Percentiles rank a stretch among this genome's conserved stretches.
These are phyloP conservation scores for Castor canadensis DNA, from an alignment of 2,113 vertebrate species.

Conservation along the genomic window DNA sequence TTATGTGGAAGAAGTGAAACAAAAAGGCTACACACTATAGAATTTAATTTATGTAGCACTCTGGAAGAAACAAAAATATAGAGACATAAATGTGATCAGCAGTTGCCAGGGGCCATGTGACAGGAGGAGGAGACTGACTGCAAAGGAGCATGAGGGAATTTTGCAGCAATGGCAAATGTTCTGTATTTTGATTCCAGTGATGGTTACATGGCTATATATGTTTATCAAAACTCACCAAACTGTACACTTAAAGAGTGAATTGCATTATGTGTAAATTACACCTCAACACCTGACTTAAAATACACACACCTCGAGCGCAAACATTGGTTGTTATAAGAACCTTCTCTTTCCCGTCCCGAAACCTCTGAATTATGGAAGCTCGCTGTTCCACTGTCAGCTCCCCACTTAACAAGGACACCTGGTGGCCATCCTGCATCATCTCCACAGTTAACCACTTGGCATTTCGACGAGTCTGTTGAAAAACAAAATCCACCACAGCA, in stretches of 20 bases:
- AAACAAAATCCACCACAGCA: not conserved
- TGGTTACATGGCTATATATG: not conserved
- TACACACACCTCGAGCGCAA: slow-evolving; percentile 85
- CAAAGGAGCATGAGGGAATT: not conserved
- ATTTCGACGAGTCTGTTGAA: slow-evolving; percentile 77
- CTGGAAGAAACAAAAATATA: not conserved
- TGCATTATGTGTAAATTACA: not conserved
- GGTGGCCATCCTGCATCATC: slow-evolving; percentile 82
- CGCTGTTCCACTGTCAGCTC: slow-evolving; percentile 83
- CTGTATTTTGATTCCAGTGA: not conserved
- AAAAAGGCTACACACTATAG: not conserved
- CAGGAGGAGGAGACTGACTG: not conserved
- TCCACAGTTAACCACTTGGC: slow-evolving; percentile 80
- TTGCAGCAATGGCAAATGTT: not conserved
- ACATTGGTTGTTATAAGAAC: slow-evolving; percentile 88
- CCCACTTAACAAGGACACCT: slow-evolving; percentile 81
- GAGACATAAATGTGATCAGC: not conserved
- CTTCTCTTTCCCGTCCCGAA: slow-evolving; percentile 85
- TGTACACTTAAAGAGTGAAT: not conserved
- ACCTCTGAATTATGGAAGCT: slow-evolving; percentile 84
- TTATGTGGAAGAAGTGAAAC: not conserved
- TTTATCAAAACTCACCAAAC: not conserved
- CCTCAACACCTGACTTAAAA: not conserved
- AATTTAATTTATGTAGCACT: not conserved
- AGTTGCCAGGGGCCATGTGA: not conserved